These are phyloP conservation scores for Vicugna pacos DNA, from an alignment of 2,113 vertebrate genomes.

Conservation along the genomic window DNA sequence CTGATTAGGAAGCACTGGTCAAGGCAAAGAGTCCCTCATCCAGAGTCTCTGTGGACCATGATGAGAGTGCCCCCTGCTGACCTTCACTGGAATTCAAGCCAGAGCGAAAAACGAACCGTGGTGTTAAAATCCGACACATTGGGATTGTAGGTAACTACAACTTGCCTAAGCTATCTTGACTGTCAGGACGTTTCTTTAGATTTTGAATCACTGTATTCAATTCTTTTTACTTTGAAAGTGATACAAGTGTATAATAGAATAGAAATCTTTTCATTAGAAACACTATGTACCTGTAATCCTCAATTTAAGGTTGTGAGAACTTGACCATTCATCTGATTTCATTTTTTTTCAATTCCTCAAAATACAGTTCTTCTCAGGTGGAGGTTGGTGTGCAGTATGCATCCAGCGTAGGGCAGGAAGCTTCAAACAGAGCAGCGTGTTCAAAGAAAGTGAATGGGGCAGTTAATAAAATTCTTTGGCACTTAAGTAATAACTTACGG, in stretches of 20 bases:
- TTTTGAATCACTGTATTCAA: neutral
- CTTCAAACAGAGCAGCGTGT: neutral
- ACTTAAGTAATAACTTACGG: neutral
- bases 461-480: neutral
- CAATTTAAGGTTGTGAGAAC: neutral
- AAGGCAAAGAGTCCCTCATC: accelerated
- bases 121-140: neutral
- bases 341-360: neutral
- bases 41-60: neutral
- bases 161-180: neutral
- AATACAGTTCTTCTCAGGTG: neutral
- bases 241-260: neutral
- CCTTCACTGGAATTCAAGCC: neutral
- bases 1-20: neutral
- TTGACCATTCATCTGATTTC: neutral
- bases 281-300: neutral
- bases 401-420: neutral
- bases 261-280: neutral
- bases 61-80: slow-evolving; percentile 67
- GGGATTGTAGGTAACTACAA: neutral
- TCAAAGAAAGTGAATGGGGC: neutral
- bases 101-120: neutral
- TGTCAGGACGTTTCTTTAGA: neutral
- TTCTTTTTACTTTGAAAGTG: neutral
- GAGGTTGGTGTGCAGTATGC: neutral